Conservation (phyloP, 2,113 vertebrate genomes). For the Cochlearius cochlearius region DNA sequence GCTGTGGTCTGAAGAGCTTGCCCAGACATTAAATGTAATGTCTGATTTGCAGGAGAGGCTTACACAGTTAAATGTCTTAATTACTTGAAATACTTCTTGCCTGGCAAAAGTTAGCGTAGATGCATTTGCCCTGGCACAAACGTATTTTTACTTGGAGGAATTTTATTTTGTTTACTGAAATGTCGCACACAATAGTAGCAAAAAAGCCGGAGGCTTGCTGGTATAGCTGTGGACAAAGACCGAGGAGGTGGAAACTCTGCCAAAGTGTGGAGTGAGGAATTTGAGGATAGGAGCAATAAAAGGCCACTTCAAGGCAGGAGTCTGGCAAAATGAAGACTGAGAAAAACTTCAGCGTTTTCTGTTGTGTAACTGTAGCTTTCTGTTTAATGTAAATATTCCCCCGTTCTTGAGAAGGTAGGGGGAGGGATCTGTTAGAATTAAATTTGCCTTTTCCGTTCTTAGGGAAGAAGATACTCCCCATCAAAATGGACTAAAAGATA, state of each 20-base stretch:
- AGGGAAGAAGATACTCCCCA: not conserved
- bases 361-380: conserved; percentile 6
- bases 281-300: conserved; percentile 25
- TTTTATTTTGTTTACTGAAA: conserved; percentile 22
- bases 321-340: not conserved
- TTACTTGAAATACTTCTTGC: not conserved
- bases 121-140: not conserved
- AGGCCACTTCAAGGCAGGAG: conserved; percentile 12
- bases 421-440: not conserved
- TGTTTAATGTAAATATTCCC: not conserved
- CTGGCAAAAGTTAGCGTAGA: not conserved
- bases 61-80: not conserved
- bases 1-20: not conserved
- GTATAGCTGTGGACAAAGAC: not conserved
- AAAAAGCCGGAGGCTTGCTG: conserved; percentile 12
- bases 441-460: not conserved
- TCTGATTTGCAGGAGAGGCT: not conserved
- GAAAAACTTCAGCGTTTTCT: not conserved
- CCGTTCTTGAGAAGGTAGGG: not conserved
- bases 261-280: conserved; percentile 9
- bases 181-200: conserved; percentile 9
- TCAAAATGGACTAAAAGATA: not conserved
- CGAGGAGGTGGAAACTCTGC: not conserved
- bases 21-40: not conserved
- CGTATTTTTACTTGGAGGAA: not conserved